These are phyloP conservation scores for Anagrus nilaparvatae DNA, from an alignment of 1,140 invertebrate genomes.

Conservation along the genomic window DNA sequence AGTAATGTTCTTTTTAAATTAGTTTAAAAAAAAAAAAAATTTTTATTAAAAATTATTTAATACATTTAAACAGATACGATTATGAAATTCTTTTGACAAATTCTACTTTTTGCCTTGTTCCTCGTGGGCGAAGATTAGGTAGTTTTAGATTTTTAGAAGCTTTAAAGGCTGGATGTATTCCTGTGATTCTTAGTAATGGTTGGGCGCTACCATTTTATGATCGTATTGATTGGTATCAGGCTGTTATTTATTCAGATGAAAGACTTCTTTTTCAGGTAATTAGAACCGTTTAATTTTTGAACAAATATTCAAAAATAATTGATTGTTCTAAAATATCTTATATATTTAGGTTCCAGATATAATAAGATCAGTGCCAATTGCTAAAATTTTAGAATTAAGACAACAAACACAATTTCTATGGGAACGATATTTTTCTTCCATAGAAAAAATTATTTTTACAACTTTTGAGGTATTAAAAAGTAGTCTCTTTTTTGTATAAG, in stretches of 20 bases:
- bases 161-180: slow-evolving; percentile 91
- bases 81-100: slow-evolving; percentile 92
- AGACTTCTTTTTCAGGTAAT: slow-evolving; percentile 78
- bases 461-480: slow-evolving; percentile 72
- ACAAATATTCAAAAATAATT: not conserved
- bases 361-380: slow-evolving; percentile 71
- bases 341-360: slow-evolving; percentile 80
- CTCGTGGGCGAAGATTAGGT: slow-evolving; percentile 89
- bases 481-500: slow-evolving; percentile 8
- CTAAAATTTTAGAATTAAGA: slow-evolving; percentile 71
- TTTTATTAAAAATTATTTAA: too few relatives aligned
- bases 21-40: not conserved
- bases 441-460: slow-evolving; percentile 93
- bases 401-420: slow-evolving; percentile 93
- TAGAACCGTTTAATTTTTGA: slow-evolving; percentile 9
- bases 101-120: slow-evolving; percentile 97
- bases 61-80: too few relatives aligned
- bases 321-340: too few relatives aligned
- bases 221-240: slow-evolving; percentile 93
- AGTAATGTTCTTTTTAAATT: slow-evolving; percentile 31
- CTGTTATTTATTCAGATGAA: slow-evolving; percentile 90
- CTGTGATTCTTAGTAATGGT: slow-evolving; percentile 91
- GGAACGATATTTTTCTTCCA: slow-evolving; percentile 93
- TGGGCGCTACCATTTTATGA: slow-evolving; percentile 97
- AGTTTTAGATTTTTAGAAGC: slow-evolving; percentile 94